Base-by-base conservation (phyloP, 2,888 invertebrate species). In the Cecidostiba fungosa region DNA sequence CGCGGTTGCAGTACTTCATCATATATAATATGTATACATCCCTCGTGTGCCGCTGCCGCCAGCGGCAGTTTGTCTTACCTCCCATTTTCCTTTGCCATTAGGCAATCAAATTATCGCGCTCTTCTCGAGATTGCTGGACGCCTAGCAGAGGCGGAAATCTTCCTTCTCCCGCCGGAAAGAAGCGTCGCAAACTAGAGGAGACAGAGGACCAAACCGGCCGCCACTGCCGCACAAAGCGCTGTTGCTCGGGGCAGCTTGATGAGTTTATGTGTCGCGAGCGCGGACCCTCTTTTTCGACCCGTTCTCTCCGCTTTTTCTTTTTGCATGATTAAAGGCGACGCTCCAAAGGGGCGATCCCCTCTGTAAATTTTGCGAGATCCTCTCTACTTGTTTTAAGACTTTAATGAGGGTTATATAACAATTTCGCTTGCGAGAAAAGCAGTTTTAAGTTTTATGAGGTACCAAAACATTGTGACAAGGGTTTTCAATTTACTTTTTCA, bases 71-170 rank as follows among this genome's bases (percentile, higher is more conserved):
- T 87, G 84, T 88, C 87, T 88, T 82, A 86, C 73, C 85, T 87
- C 70, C 66, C 78, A 86, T 89, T 89, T 89, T 88, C 89, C 89
- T 89, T 89, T 87, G 82, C 86, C 88, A 89, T 90, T 89, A 88
- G 88, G 86, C 88, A 88, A 90, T 90, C 88, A 89, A 90, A 90
- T 90, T 90, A 90, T 89, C 88, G 85, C 87, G 82, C 89, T 90
- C 86, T 88, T 88, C 87, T 87, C 86, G 77, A 89, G 87, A 90
- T 90, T 90, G 87, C 89, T 39, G 82, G 88, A 87, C 84, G 84
- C n/a, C 54, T n/a, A n/a, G 54, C 54, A 59, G 23, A 23, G 5
- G 54, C 43, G 76, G 88, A 87, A 88, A 88, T 88, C 86, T 86
- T 86, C 82, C n/a, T 86, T 26, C 16, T 5, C n/a, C 6, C 66